phyloP scores from a whole-genome alignment of 53 echinoderm and acorn worm species.

The Luidia sarsii region DNA sequence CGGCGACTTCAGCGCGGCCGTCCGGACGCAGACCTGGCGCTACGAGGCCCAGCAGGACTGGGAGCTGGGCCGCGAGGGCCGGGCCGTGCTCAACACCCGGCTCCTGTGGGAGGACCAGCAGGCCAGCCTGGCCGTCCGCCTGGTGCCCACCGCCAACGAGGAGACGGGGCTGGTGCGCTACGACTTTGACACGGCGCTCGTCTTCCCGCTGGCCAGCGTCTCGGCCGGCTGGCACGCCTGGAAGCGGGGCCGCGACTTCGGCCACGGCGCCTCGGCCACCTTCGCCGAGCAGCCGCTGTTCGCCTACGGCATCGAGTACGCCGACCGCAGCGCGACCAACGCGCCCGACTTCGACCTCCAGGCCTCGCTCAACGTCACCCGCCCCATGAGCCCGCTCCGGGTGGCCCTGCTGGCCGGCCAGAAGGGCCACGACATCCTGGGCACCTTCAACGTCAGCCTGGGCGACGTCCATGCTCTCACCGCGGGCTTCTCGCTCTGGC shows the following conservation, averaged over 20 bases:
- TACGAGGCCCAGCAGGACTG: slow-evolving; percentile 11
- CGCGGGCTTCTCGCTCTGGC: not conserved
- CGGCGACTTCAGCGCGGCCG: slow-evolving; percentile 21
- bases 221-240: slow-evolving; percentile 24
- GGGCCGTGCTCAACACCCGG: slow-evolving; percentile 7
- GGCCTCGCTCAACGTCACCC: slow-evolving; percentile 25
- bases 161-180: not conserved
- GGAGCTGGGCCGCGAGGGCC: not conserved
- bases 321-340: not conserved
- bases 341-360: not conserved
- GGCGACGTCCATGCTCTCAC: slow-evolving; percentile 21
- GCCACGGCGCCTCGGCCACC: slow-evolving; percentile 5
- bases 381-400: slow-evolving; percentile 28
- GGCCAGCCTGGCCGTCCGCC: not conserved
- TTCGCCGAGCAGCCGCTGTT: slow-evolving; percentile 34
- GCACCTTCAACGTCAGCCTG: slow-evolving; percentile 6
- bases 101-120: slow-evolving; percentile 26
- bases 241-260: slow-evolving; percentile 17
- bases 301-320: slow-evolving; percentile 22
- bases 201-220: slow-evolving; percentile 29
- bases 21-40: slow-evolving; percentile 23
- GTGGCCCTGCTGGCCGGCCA: not conserved
- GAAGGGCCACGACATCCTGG: not conserved
- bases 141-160: not conserved
- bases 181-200: slow-evolving; percentile 11